Conservation (phyloP, 2,797 vertebrate species). For the Poecilia wingei region DNA sequence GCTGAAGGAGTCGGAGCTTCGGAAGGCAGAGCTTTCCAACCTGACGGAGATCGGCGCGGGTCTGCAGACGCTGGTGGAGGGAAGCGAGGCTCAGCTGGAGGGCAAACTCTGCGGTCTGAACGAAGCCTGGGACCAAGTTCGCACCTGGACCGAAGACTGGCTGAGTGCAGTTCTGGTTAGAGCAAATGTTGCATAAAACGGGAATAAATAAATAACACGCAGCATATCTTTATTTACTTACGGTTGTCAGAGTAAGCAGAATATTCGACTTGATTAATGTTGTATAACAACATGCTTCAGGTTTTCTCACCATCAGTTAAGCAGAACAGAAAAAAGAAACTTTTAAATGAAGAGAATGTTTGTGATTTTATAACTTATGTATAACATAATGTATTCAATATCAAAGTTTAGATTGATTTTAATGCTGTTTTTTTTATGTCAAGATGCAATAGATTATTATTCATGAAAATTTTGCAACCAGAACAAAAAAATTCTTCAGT, state of each 20-base stretch:
- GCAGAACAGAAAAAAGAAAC: background rate
- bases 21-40: conserved; percentile 85
- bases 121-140: conserved; percentile 88
- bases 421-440: background rate
- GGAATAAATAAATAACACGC: conserved; percentile 22
- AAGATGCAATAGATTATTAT: background rate
- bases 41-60: conserved; percentile 88
- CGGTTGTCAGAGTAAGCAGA: background rate
- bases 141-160: conserved; percentile 93
- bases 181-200: conserved; percentile 15
- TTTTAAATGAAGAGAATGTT: background rate
- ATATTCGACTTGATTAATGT: conserved; percentile 3
- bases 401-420: background rate
- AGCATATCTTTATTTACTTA: background rate
- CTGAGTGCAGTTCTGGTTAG: conserved; percentile 90
- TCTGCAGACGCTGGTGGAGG: conserved; percentile 89
- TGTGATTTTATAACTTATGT: background rate
- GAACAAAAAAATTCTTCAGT: background rate
- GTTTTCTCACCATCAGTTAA: background rate
- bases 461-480: background rate
- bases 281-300: background rate
- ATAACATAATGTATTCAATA: background rate
- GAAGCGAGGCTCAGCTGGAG: conserved; percentile 86
- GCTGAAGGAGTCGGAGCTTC: conserved; percentile 91
- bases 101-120: conserved; percentile 88